These are phyloP conservation scores for Drosophila nasuta DNA, from an alignment of 1,140 invertebrate species.

Conservation along the genomic window DNA sequence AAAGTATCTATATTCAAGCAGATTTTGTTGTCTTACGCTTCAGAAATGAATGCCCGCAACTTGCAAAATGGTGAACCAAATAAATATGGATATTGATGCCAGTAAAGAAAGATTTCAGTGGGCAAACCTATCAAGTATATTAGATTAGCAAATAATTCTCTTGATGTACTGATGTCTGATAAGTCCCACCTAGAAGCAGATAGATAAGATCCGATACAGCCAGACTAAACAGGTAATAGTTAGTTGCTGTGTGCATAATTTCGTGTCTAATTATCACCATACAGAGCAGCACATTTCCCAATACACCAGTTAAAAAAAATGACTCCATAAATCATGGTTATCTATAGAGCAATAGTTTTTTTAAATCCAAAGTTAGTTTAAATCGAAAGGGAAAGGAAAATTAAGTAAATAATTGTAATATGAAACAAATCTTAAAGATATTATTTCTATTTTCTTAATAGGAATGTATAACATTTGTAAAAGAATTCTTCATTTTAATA, in stretches of 20 bases:
- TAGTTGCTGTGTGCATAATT: slow-evolving; percentile 93
- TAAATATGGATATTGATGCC: slow-evolving; percentile 97
- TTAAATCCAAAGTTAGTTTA: not conserved
- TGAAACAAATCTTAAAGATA: not conserved
- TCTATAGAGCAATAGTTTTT: slow-evolving; percentile 84
- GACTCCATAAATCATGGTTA: slow-evolving; percentile 90
- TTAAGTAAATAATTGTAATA: not conserved
- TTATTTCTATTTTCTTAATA: no score
- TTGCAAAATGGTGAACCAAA: slow-evolving; percentile 94
- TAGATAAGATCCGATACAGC: slow-evolving; percentile 91
- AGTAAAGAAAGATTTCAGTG: slow-evolving; percentile 94
- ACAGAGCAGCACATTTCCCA: slow-evolving; percentile 95
- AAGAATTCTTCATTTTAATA: no score
- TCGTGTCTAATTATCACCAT: slow-evolving; percentile 94
- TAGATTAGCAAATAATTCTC: not conserved
- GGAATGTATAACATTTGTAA: no score
- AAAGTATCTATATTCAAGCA: not conserved
- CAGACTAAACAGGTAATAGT: slow-evolving; percentile 96
- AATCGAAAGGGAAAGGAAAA: not conserved
- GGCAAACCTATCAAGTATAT: slow-evolving; percentile 89
- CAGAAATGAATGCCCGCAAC: slow-evolving; percentile 92
- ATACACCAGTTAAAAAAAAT: slow-evolving; percentile 93
- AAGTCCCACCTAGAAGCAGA: slow-evolving; percentile 89
- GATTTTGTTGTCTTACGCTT: slow-evolving; percentile 89
- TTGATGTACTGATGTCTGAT: not conserved